phyloP scores from a whole-genome alignment of 2,797 vertebrate genomes.

The Otolemur crassicaudatus region DNA sequence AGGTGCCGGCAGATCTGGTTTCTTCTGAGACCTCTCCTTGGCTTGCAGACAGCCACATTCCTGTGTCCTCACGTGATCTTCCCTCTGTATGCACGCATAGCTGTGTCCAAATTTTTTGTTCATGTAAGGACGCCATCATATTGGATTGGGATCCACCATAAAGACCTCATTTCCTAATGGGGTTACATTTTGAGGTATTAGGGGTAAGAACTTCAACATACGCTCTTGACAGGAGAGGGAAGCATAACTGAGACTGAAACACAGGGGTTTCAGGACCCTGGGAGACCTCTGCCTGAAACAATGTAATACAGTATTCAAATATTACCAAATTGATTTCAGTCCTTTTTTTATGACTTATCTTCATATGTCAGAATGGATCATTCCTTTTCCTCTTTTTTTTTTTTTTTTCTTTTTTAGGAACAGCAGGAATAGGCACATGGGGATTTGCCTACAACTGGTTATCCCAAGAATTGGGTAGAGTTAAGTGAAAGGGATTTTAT shows the following conservation, averaged over 20 bases:
- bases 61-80: background rate
- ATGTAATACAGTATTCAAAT: background rate
- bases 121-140: background rate
- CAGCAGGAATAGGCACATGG: background rate
- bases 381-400: background rate
- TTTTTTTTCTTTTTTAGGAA: background rate
- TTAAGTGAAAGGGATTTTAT: background rate
- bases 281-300: background rate
- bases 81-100: background rate
- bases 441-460: background rate
- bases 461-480: background rate
- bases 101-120: background rate
- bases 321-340: background rate
- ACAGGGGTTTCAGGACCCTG: background rate
- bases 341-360: background rate
- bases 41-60: background rate
- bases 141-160: background rate
- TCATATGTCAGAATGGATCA: background rate
- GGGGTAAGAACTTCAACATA: background rate
- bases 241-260: background rate
- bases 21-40: background rate
- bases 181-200: background rate
- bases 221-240: background rate
- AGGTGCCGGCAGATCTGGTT: background rate
- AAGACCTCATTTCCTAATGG: background rate